Percentiles rank a stretch among this genome's conserved stretches.
phyloP scores from a whole-genome alignment of 1,140 invertebrate species.

The Chrysopa pallens region DNA sequence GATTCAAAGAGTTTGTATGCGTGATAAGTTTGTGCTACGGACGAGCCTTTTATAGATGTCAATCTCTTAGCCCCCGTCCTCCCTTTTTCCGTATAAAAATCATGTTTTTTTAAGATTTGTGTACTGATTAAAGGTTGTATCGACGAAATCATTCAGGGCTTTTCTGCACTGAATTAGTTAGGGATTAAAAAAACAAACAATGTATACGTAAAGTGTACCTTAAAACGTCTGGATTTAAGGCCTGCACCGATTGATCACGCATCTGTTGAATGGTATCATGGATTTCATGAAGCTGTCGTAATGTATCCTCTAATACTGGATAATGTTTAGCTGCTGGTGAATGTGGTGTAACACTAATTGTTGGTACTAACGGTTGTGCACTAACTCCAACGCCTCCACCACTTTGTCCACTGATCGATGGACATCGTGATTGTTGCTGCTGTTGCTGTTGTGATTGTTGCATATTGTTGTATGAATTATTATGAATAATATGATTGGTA shows the following conservation, averaged over 20 bases:
- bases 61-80: too few species aligned
- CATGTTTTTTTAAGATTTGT: too few species aligned
- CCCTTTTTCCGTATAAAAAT: too few species aligned
- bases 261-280: constrained; percentile 59
- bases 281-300: constrained; percentile 54
- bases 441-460: constrained; percentile 12
- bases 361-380: constrained; percentile 43
- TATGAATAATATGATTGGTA: constrained; percentile 10
- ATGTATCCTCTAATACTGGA: constrained; percentile 47
- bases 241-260: constrained; percentile 36
- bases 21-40: too few species aligned
- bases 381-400: constrained; percentile 17
- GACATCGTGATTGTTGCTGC: constrained; percentile 12
- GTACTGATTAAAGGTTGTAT: too few species aligned
- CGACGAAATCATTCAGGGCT: too few species aligned
- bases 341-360: constrained; percentile 71
- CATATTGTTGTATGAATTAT: constrained; percentile 9
- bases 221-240: constrained; percentile 2
- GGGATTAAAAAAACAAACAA: too few species aligned
- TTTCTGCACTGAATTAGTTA: too few species aligned
- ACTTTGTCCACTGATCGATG: constrained; percentile 8
- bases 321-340: constrained; percentile 48
- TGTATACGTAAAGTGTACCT: too few species aligned
- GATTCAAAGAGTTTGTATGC: too few species aligned
- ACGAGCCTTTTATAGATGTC: too few species aligned